A percentile compares a stretch with the other conserved stretches of the same genome.
phyloP scores from a whole-genome alignment of 2,888 invertebrate species.

The Hydropsyche betteni region DNA sequence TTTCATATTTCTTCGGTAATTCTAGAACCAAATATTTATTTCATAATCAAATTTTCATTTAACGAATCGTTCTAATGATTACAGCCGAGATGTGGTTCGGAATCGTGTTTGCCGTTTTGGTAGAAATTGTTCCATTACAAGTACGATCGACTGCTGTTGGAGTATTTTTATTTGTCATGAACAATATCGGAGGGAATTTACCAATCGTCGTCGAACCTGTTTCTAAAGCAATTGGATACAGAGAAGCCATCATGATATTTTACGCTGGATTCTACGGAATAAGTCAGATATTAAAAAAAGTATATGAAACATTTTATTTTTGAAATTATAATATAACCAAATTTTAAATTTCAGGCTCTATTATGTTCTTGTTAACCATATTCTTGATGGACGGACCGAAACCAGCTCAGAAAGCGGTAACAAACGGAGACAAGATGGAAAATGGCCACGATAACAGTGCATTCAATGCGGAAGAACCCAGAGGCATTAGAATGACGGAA shows the following conservation, averaged over 20 bases:
- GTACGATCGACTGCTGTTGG: slow-evolving; percentile 87
- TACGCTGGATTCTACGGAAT: slow-evolving; percentile 88
- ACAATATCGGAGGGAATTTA: slow-evolving; percentile 89
- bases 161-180: slow-evolving; percentile 90
- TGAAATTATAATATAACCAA: slow-evolving; percentile 29
- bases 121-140: slow-evolving; percentile 85
- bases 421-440: slow-evolving; percentile 53
- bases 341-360: slow-evolving; percentile 70
- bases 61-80: slow-evolving; percentile 52
- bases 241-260: slow-evolving; percentile 86
- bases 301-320: neutral
- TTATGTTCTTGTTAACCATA: slow-evolving; percentile 82
- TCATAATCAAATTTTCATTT: slow-evolving; percentile 17
- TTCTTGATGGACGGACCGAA: slow-evolving; percentile 79
- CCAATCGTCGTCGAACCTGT: slow-evolving; percentile 89
- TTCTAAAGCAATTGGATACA: slow-evolving; percentile 81
- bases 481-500: slow-evolving; percentile 49
- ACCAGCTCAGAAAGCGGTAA: slow-evolving; percentile 54
- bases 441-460: slow-evolving; percentile 66
- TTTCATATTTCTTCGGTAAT: slow-evolving; percentile 88
- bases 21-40: slow-evolving; percentile 43
- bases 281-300: slow-evolving; percentile 69
- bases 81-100: slow-evolving; percentile 96
- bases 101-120: slow-evolving; percentile 88
- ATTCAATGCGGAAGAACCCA: slow-evolving; percentile 65